Evolutionary conservation across 1,140 invertebrate genomes (phyloP), one percentile per base, ranked within the genome.

Genomic region (Stegodyphus dumicola): DNA sequence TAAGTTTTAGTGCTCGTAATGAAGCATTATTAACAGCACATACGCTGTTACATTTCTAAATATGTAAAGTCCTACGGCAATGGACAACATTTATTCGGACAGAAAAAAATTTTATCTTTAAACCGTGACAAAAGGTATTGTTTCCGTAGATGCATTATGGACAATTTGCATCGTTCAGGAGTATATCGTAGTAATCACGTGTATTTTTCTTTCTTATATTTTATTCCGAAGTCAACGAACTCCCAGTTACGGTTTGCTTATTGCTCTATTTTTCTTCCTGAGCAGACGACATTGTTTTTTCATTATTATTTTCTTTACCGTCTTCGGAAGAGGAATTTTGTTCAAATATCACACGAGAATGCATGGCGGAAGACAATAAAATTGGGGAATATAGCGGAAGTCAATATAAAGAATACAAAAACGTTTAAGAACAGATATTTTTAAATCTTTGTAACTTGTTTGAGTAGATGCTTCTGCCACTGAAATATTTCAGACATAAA

Each of bases 241-340:
- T 64, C 78, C 9, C n/a, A 73, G 78, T 81, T 81, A 81, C 69
- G 78, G 69, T 81, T 81, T 64, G 64, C 70, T 71, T 81, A 81
- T 71, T 81, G 70, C 33, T 81, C 78, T 52, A 49, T 71, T 81
- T n/a, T 79, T 79, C 69, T 71, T 65, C 56, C 15, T 15, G 9
- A 60, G 56, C 56, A 60, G 56, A 60, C 56, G 56, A 15, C 15
- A 60, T 60, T 60, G 9, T 60, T 33, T 33, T 33, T 33, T 33
- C 33, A 33, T 33, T 33, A 33, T 33, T 33, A 60, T 60, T 60
- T 60, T 60, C 9, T 60, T 60, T 60, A 11, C 2, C 9, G 9
- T 9, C 9, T 60, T 60, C 56, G 56, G 56, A 60, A 60, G 56
- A 60, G 15, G 56, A 60, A 60, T 60, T 11, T 33, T 33, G 33